Percentiles rank a stretch among this genome's conserved stretches.
Evolutionary conservation across 1,140 invertebrate species (phyloP).

Genomic region (Diachasma alloeum): DNA sequence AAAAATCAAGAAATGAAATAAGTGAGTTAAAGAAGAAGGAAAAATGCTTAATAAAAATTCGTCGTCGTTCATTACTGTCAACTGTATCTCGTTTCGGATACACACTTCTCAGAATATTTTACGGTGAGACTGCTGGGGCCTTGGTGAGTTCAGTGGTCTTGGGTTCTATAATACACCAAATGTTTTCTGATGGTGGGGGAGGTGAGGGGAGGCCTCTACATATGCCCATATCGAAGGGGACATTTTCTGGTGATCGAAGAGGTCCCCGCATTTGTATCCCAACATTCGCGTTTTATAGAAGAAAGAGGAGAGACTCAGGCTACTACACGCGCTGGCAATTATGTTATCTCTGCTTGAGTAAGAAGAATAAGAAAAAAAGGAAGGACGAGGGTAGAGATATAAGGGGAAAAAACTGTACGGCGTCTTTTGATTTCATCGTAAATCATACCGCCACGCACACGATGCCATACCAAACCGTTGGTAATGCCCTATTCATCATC

Average conservation of each 20-base stretch:
- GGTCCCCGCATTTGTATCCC: not conserved
- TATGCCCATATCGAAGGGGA: slow-evolving; percentile 7
- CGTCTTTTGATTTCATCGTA: slow-evolving; percentile 2
- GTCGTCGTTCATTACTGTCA: slow-evolving; percentile 31
- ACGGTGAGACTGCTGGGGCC: not conserved
- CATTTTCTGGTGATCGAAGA: slow-evolving; percentile 11
- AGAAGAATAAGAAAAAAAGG: not conserved
- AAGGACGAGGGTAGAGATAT: not conserved
- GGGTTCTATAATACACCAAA: slow-evolving; percentile 10
- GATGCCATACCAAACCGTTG: not conserved
- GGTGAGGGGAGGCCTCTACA: not conserved
- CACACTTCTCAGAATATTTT: slow-evolving; percentile 16
- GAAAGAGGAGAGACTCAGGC: slow-evolving; percentile 43
- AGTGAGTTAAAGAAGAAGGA: not conserved
- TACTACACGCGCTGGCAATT: slow-evolving; percentile 48
- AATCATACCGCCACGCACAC: slow-evolving; percentile 10
- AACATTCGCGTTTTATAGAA: not conserved
- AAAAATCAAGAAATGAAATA: not conserved
- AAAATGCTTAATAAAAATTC: slow-evolving; percentile 21
- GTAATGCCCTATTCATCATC: slow-evolving; percentile 11
- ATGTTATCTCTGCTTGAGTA: slow-evolving; percentile 39
- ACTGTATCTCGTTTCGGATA: slow-evolving; percentile 19
- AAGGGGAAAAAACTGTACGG: slow-evolving; percentile 1
- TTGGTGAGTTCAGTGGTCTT: not conserved
- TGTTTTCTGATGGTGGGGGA: not conserved